A percentile compares a stretch with the other conserved stretches of the same genome.
These are phyloP conservation scores for Phortica magna DNA, from an alignment of 2,888 invertebrate species.

Conservation along the genomic window DNA sequence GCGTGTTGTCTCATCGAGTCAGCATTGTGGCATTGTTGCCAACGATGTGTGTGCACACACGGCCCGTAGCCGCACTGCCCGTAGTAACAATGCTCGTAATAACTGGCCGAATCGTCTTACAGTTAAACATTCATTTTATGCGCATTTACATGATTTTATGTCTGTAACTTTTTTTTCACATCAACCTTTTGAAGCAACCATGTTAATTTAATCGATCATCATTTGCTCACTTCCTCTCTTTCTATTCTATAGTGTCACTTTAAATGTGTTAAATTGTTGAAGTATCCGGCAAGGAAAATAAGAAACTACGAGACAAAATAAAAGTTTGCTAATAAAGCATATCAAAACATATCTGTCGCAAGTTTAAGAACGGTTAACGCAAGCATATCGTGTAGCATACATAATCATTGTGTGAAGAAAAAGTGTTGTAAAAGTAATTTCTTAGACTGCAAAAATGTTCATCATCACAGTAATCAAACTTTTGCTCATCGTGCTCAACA, in stretches of 20 bases:
- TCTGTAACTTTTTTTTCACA: slow-evolving; percentile 40
- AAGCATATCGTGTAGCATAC: slow-evolving; percentile 10
- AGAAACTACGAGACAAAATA: slow-evolving; percentile 31
- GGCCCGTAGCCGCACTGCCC: slow-evolving; percentile 32
- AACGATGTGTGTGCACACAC: background rate
- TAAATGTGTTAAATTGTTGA: slow-evolving; percentile 60
- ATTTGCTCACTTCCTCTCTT: slow-evolving; percentile 27
- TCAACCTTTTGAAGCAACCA: slow-evolving; percentile 21
- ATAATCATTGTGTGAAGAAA: background rate
- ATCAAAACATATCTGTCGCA: slow-evolving; percentile 15
- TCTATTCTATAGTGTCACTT: slow-evolving; percentile 54
- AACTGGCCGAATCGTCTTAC: slow-evolving; percentile 65
- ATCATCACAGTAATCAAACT: slow-evolving; percentile 78
- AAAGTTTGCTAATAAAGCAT: slow-evolving; percentile 27
- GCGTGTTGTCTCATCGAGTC: no score
- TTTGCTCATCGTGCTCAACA: slow-evolving; percentile 77
- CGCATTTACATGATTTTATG: slow-evolving; percentile 20
- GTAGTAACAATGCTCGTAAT: slow-evolving; percentile 65
- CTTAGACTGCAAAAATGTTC: slow-evolving; percentile 66
- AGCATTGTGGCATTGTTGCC: slow-evolving; percentile 34
- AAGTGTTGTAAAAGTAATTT: slow-evolving; percentile 44
- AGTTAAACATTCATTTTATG: slow-evolving; percentile 43
- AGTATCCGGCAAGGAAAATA: background rate
- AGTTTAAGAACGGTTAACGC: background rate
- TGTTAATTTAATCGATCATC: slow-evolving; percentile 17